Percentiles rank a stretch among this genome's conserved stretches.
Evolutionary conservation across 2,888 invertebrate genomes (phyloP).

Genomic region (Acanthosepion pharaonis): DNA sequence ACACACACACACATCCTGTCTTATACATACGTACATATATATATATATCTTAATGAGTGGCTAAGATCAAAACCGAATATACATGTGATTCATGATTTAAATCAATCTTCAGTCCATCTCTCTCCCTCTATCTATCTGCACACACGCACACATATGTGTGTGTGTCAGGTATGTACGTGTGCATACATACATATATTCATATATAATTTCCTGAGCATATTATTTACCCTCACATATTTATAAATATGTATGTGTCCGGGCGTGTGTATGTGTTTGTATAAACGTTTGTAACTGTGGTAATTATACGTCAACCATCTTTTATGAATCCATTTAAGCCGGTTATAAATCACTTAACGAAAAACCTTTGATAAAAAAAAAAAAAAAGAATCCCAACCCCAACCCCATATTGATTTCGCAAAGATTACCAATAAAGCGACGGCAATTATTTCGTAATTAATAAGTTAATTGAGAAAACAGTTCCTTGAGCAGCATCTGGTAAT

Average conservation of each 20-base stretch:
- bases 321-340: not conserved
- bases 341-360: not conserved
- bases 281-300: no score
- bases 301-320: not conserved
- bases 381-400: not conserved
- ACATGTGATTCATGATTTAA: no score
- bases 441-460: conserved; percentile 15
- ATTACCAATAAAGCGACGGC: not conserved
- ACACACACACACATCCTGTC: no score
- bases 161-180: not conserved
- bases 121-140: no score
- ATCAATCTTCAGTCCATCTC: no score
- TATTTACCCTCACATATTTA: not conserved
- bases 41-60: no score
- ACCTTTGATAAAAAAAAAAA: not conserved
- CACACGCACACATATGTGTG: not conserved
- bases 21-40: no score
- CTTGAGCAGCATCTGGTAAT: not conserved
- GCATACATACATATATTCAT: not conserved
- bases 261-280: no score
- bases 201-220: not conserved
- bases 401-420: not conserved
- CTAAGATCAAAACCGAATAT: no score
- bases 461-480: conserved; percentile 14
- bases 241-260: not conserved